Conservation (phyloP, 1,140 invertebrate species). For the Camponotus floridanus region DNA sequence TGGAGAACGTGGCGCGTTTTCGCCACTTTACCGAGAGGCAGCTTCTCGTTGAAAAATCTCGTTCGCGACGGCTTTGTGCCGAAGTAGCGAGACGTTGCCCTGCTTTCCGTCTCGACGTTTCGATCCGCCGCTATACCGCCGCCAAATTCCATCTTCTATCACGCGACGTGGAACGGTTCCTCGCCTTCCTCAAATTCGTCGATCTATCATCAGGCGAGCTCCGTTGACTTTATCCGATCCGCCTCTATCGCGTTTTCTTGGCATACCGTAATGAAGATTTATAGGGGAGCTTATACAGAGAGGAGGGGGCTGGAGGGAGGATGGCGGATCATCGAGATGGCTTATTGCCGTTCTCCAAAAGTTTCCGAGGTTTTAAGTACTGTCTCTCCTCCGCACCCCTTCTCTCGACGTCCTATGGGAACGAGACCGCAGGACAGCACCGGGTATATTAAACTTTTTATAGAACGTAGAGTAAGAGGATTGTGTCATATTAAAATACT, state of each 20-base stretch:
- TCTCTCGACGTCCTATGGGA: conserved; percentile 43
- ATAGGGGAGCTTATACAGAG: conserved; percentile 73
- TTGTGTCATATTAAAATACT: conserved; percentile 78
- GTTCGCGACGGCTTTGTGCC: conserved; percentile 65
- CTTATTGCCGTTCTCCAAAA: conserved; percentile 79
- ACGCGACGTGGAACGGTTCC: not conserved
- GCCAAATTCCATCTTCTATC: not conserved
- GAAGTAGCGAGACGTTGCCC: conserved; percentile 66
- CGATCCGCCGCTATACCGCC: conserved; percentile 56
- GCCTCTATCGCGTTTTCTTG: conserved; percentile 66
- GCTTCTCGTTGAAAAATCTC: conserved; percentile 53
- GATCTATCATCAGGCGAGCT: conserved; percentile 69
- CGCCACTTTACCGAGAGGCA: conserved; percentile 35
- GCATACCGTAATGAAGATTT: conserved; percentile 83
- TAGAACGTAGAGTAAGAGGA: conserved; percentile 76
- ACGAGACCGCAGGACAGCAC: conserved; percentile 59
- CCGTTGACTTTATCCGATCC: conserved; percentile 70
- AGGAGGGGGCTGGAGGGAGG: not conserved
- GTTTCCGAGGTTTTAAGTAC: conserved; percentile 74
- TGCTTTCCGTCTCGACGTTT: conserved; percentile 74
- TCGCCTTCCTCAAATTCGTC: conserved; percentile 33
- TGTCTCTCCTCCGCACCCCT: conserved; percentile 2
- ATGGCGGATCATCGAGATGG: conserved; percentile 77
- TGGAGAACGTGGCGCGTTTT: conserved; percentile 32
- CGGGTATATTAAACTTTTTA: conserved; percentile 79